Evolutionary conservation across 2,113 vertebrate genomes (phyloP), one percentile per base, ranked within the genome.

Genomic region (Ciconia stormi): DNA sequence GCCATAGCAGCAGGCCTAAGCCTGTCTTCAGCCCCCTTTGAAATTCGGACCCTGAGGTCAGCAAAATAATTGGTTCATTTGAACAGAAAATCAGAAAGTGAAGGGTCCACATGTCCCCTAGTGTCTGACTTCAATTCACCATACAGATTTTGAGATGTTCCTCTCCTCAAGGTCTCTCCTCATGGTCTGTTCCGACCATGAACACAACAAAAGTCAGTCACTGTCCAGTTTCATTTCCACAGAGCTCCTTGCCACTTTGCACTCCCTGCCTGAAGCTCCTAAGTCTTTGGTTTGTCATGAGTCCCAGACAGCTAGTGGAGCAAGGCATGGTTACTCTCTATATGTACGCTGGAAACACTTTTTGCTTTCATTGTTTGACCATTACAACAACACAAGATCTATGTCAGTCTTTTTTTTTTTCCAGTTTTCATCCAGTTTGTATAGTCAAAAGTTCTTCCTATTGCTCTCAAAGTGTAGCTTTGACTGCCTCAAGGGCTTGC

Each of bases 1-100:
- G 96, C 95, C 94, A 82, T 91, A 97, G 96, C 98, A 98, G 98
- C 99, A 99, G 98, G 99, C 97, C 98, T 97, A 97, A 98, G 99
- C 99, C 98, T 99, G 99, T 98, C 98, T 97, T 98, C 96, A 97
- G 97, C 79, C 91, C 90, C 97, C 98, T 98, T 98, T 98, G 97
- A 98, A 98, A 98, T 98, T 96, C 36, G 90, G 97, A 97, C 98
- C 95, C 97, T 95, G 95, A 97, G 98, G 98, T 98, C 98, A 98
- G 95, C 88, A 96, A 98, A 98, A 98, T 98, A 97, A 97, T 98
- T 98, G 96, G 92, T 96, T 98, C 97, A 97, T 98, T 97, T 98
- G 94, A 96, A 97, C 96, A 96, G 93, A 97, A 97, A 97, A 95
- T 74, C 89, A 96, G 96, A 98, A 96, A 97, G 70, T 89, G 89